Conservation (phyloP, 2,797 vertebrate genomes). For the Enteromius afrohamiltoni region DNA sequence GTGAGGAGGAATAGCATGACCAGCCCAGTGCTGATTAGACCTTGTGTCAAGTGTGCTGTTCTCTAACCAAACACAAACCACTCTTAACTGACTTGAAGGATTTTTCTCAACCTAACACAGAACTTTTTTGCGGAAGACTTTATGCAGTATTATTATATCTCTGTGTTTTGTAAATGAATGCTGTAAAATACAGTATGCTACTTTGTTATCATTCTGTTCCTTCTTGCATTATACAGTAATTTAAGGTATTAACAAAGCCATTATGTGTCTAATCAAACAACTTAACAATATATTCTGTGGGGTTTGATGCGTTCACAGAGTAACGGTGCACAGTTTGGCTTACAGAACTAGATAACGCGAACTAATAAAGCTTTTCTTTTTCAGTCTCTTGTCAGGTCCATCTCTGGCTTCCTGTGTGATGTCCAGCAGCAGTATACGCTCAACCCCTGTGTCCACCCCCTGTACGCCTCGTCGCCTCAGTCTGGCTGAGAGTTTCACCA, state of each 20-base stretch:
- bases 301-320: background rate
- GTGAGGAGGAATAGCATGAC: slow-evolving; percentile 77
- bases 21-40: slow-evolving; percentile 51
- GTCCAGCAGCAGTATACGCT: slow-evolving; percentile 69
- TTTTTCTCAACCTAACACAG: background rate
- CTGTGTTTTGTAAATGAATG: background rate
- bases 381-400: slow-evolving; percentile 59
- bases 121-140: background rate
- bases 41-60: slow-evolving; percentile 27
- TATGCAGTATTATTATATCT: background rate
- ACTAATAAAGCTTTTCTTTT: slow-evolving; percentile 10
- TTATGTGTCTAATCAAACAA: background rate
- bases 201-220: too few relatives aligned
- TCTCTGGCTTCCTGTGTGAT: slow-evolving; percentile 76
- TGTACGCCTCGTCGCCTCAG: slow-evolving; percentile 94
- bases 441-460: slow-evolving; percentile 88
- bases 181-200: background rate
- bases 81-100: background rate
- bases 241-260: too few relatives aligned
- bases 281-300: background rate
- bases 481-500: slow-evolving; percentile 93
- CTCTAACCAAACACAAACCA: slow-evolving; percentile 42
- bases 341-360: background rate
- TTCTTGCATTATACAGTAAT: too few relatives aligned
- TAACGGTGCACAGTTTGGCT: slow-evolving; percentile 1